phyloP scores from a whole-genome alignment of 2,113 vertebrate genomes.

The Nothocercus julius region DNA sequence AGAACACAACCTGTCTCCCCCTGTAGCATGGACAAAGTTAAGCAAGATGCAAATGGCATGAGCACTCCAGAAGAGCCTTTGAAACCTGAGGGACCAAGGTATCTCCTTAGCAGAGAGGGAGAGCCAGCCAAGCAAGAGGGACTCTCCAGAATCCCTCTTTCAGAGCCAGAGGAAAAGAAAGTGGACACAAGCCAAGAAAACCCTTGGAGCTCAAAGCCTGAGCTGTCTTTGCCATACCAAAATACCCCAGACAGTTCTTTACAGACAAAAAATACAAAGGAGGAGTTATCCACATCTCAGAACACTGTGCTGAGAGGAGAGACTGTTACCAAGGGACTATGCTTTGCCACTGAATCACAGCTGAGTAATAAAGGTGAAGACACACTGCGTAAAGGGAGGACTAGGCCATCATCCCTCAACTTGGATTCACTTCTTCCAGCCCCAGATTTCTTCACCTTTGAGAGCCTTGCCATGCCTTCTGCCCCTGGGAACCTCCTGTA shows the following conservation, averaged over 20 bases:
- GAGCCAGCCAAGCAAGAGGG: background rate
- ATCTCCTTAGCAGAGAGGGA: background rate
- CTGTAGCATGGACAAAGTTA: background rate
- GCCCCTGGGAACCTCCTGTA: conserved; percentile 54
- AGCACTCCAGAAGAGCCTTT: conserved; percentile 39
- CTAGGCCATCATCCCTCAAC: conserved; percentile 81
- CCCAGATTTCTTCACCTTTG: conserved; percentile 74
- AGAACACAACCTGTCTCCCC: background rate
- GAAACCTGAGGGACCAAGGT: conserved; percentile 17
- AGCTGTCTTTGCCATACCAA: background rate
- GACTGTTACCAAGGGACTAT: background rate
- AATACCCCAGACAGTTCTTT: background rate
- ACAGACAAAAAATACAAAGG: conserved; percentile 38
- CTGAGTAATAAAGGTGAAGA: conserved; percentile 52
- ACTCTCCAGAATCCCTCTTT: background rate
- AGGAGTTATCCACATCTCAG: background rate
- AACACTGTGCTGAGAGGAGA: background rate
- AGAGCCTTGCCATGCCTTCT: conserved; percentile 62
- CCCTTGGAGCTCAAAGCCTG: background rate
- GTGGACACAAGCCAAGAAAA: background rate
- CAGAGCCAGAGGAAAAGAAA: conserved; percentile 17
- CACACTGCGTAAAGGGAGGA: conserved; percentile 67
- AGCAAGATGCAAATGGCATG: conserved; percentile 36
- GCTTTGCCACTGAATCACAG: conserved; percentile 17
- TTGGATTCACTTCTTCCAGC: conserved; percentile 72